Conservation (phyloP, 2,888 invertebrate species). For the Plebejus anna region DNA sequence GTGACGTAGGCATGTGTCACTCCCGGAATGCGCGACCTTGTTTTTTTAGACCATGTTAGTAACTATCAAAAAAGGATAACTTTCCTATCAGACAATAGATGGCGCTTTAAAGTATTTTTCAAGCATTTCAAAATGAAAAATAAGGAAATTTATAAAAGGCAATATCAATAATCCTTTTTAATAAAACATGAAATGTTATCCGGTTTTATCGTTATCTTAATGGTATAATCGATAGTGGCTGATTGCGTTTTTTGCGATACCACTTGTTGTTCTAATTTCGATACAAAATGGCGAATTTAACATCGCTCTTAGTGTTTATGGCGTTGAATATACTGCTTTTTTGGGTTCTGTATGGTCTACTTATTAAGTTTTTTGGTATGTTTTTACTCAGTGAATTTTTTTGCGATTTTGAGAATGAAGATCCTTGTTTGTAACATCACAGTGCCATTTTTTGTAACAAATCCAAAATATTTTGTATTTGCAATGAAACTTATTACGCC, state of each 20-base stretch:
- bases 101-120: background rate
- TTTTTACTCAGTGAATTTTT: slow-evolving; percentile 33
- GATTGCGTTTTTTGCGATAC: slow-evolving; percentile 39
- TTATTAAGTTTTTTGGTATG: slow-evolving; percentile 60
- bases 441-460: background rate
- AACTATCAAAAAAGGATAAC: background rate
- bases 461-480: too few species aligned
- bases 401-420: background rate
- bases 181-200: background rate
- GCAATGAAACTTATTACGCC: too few species aligned
- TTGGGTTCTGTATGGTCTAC: slow-evolving; percentile 54
- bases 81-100: background rate
- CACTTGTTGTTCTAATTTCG: slow-evolving; percentile 40
- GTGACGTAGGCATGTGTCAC: too few species aligned
- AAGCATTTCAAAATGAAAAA: background rate
- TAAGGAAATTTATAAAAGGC: background rate
- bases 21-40: too few species aligned
- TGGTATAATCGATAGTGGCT: slow-evolving; percentile 29
- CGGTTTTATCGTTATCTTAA: slow-evolving; percentile 16
- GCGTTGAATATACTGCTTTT: slow-evolving; percentile 53
- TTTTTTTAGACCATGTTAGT: too few species aligned
- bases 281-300: slow-evolving; percentile 47
- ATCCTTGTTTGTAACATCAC: too few species aligned
- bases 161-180: slow-evolving; percentile 22
- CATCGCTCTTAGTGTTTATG: slow-evolving; percentile 52